These are phyloP conservation scores for Ormia ochracea DNA, from an alignment of 2,888 invertebrate genomes.

Conservation along the genomic window DNA sequence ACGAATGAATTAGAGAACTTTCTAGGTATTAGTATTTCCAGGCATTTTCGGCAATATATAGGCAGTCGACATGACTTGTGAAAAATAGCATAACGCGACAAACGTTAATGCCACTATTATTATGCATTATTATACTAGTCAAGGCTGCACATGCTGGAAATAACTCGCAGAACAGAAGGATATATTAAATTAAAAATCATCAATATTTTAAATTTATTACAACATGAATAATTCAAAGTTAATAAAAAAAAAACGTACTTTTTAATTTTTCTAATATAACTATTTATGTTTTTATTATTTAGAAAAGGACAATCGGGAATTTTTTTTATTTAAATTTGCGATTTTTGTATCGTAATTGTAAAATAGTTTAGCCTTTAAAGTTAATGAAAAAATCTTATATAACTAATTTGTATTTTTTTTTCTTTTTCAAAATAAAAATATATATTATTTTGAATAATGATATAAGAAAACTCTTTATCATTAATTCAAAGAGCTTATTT, in stretches of 20 bases:
- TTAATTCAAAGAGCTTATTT: conserved; percentile 17
- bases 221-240: too few relatives aligned
- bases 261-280: conserved; percentile 53
- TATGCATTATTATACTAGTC: too few relatives aligned
- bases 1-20: too few relatives aligned
- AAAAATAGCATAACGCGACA: too few relatives aligned
- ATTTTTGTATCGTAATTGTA: conserved; percentile 28
- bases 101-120: too few relatives aligned
- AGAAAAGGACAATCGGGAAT: conserved; percentile 38
- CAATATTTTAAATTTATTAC: too few relatives aligned
- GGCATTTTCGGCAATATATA: too few relatives aligned
- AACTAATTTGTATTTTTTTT: conserved; percentile 58
- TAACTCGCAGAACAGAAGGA: too few relatives aligned
- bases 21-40: too few relatives aligned
- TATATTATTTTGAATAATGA: conserved; percentile 30
- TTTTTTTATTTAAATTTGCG: conserved; percentile 13
- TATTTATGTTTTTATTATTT: conserved; percentile 40
- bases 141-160: too few relatives aligned
- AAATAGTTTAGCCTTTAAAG: conserved; percentile 29
- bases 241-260: neutral
- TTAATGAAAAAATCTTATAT: conserved; percentile 49
- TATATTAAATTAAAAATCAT: too few relatives aligned
- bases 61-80: too few relatives aligned
- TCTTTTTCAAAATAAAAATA: conserved; percentile 27
- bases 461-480: conserved; percentile 1